These are phyloP conservation scores for Sphenopsis melanotis DNA, from an alignment of 2,797 vertebrate genomes.

Conservation along the genomic window DNA sequence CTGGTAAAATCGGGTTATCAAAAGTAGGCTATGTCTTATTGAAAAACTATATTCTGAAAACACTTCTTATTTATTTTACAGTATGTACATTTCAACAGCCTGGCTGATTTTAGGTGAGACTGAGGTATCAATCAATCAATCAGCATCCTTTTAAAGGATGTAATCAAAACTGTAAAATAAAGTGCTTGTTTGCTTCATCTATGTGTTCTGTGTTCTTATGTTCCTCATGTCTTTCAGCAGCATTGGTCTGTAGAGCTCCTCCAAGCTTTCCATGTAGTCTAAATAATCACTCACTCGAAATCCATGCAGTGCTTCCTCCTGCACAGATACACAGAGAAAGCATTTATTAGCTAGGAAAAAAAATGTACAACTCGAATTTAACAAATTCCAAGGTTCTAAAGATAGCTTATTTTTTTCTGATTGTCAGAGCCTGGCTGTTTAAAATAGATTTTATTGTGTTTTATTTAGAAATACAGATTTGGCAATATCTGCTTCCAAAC, in stretches of 20 bases:
- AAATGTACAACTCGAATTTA: background rate
- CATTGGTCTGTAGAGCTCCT: constrained; percentile 80
- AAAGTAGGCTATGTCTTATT: background rate
- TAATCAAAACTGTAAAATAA: constrained; percentile 12
- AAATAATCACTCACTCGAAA: constrained; percentile 86
- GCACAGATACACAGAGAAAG: constrained; percentile 7
- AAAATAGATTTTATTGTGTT: background rate
- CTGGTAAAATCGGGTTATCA: background rate
- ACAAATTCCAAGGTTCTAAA: background rate
- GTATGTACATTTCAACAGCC: background rate
- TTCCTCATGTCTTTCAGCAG: constrained; percentile 86
- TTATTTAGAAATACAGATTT: background rate
- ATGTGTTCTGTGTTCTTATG: constrained; percentile 59
- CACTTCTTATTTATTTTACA: constrained; percentile 16
- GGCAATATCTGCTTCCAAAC: background rate
- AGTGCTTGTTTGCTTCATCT: background rate
- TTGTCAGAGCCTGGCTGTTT: background rate
- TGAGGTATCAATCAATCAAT: background rate
- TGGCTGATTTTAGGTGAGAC: background rate
- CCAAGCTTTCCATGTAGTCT: constrained; percentile 87
- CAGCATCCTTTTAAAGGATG: constrained; percentile 2
- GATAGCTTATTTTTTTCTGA: background rate
- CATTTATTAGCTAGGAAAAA: background rate
- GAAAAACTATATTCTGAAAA: constrained; percentile 25
- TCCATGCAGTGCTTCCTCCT: constrained; percentile 90